phyloP scores from a whole-genome alignment of 2,888 invertebrate genomes.

The Bimastos eiseni region DNA sequence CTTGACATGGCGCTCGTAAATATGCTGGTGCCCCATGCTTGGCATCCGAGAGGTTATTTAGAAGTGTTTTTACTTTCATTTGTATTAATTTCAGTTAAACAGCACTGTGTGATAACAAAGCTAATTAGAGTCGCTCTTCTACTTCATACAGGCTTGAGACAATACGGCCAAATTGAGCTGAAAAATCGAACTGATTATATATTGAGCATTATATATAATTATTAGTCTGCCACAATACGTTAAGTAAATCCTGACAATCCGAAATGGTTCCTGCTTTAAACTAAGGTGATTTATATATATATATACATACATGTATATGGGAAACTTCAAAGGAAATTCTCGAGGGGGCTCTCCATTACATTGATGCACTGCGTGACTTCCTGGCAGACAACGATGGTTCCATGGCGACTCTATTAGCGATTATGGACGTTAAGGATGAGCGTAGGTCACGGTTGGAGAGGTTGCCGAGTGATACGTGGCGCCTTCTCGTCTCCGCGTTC shows the following conservation, averaged over 20 bases:
- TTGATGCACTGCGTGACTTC: background rate
- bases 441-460: background rate
- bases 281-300: background rate
- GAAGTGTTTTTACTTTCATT: too few relatives aligned
- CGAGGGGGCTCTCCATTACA: background rate
- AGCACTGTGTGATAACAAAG: too few relatives aligned
- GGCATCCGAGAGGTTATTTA: too few relatives aligned
- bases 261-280: background rate
- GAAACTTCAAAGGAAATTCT: background rate
- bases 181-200: too few relatives aligned
- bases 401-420: background rate
- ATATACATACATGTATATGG: too few relatives aligned
- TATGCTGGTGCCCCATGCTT: too few relatives aligned
- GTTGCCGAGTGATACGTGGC: background rate
- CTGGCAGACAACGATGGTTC: background rate
- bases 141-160: too few relatives aligned
- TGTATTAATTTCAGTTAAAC: too few relatives aligned
- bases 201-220: too few relatives aligned
- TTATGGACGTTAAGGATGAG: background rate
- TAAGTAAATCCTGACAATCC: background rate
- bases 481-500: background rate
- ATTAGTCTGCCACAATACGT: background rate
- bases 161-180: too few relatives aligned
- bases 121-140: too few relatives aligned
- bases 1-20: too few relatives aligned